Evolutionary conservation across 2,797 vertebrate species (phyloP).

Genomic region (Podarcis siculus): DNA sequence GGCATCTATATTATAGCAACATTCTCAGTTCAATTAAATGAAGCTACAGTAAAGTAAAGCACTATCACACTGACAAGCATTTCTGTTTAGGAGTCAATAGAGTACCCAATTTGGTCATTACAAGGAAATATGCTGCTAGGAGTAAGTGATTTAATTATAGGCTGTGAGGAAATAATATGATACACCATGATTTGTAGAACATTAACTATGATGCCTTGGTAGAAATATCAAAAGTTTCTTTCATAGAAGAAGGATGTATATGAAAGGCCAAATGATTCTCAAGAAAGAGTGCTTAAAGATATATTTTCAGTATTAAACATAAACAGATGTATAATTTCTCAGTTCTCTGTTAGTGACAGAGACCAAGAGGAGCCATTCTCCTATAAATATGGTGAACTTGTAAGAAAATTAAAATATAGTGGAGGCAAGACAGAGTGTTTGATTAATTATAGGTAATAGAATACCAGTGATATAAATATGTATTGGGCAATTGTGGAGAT

Average conservation of each 20-base stretch:
- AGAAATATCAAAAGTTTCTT: background rate
- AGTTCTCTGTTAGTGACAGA: background rate
- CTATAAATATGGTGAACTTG: background rate
- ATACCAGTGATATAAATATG: background rate
- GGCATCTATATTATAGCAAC: background rate
- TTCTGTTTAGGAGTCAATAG: background rate
- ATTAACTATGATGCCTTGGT: background rate
- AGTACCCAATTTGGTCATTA: background rate
- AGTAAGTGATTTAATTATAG: background rate
- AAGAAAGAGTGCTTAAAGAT: background rate
- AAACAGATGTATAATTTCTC: background rate
- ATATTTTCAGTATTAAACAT: background rate
- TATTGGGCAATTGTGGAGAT: background rate
- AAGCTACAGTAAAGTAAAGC: background rate
- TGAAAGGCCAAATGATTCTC: background rate
- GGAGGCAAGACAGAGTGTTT: background rate
- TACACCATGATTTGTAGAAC: background rate
- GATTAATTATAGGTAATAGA: background rate
- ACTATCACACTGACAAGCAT: background rate
- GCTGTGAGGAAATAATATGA: background rate
- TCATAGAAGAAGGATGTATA: background rate
- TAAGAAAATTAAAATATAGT: background rate
- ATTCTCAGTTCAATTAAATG: background rate
- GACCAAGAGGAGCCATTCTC: background rate
- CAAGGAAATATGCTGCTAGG: background rate